A percentile compares a stretch with the other conserved stretches of the same genome.
Evolutionary conservation across 2,888 invertebrate genomes (phyloP).

Genomic region (Meghimatium bilineatum): DNA sequence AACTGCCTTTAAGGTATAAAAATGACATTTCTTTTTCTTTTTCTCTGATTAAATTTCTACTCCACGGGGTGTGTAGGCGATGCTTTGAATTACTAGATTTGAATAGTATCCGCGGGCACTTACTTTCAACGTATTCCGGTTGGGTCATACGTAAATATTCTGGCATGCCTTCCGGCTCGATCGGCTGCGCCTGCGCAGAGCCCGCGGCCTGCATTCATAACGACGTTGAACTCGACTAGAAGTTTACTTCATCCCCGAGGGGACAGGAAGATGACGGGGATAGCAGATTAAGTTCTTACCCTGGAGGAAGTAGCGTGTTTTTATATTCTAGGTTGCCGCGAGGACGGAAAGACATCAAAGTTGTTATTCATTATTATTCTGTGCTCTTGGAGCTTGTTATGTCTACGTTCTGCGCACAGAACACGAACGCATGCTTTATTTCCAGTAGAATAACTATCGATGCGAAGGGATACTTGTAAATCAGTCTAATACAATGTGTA

Average conservation of each 20-base stretch:
- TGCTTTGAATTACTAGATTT: slow-evolving; percentile 47
- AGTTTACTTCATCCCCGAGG: slow-evolving; percentile 29
- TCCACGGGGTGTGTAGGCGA: slow-evolving; percentile 13
- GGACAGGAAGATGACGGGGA: slow-evolving; percentile 13
- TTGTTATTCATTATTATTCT: slow-evolving; percentile 31
- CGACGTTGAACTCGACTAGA: slow-evolving; percentile 33
- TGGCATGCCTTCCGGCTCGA: slow-evolving; percentile 45
- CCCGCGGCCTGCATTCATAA: slow-evolving; percentile 36
- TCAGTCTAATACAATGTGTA: too few relatives aligned
- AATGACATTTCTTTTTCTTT: slow-evolving; percentile 38
- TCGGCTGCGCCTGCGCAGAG: slow-evolving; percentile 40
- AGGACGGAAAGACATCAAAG: slow-evolving; percentile 21
- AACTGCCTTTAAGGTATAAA: slow-evolving; percentile 3
- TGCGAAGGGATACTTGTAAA: too few relatives aligned
- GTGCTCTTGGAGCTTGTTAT: slow-evolving; percentile 2
- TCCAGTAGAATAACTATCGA: too few relatives aligned
- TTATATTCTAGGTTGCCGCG: slow-evolving; percentile 12
- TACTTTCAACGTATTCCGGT: slow-evolving; percentile 40
- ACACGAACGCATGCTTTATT: too few relatives aligned
- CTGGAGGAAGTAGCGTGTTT: slow-evolving; percentile 32
- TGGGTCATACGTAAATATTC: slow-evolving; percentile 44
- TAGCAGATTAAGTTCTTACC: slow-evolving; percentile 32
- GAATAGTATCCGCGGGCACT: slow-evolving; percentile 36
- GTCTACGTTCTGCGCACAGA: background rate
- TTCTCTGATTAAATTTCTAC: slow-evolving; percentile 42